Percentiles rank a stretch among this genome's conserved stretches.
phyloP scores from a whole-genome alignment of 2,888 invertebrate genomes.

The Caenorhabditis sp. region DNA sequence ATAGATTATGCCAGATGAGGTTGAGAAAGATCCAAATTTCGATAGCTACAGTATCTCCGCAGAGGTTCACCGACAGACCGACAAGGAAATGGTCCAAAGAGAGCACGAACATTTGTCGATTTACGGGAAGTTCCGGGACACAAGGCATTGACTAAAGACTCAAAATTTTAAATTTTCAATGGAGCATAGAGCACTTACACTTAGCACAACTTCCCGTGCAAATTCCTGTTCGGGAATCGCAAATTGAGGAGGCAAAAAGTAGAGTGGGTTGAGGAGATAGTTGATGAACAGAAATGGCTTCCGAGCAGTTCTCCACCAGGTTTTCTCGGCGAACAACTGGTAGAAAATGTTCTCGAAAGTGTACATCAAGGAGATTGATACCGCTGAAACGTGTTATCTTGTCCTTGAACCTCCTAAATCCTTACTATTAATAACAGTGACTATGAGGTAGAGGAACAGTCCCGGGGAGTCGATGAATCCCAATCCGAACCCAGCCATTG shows the following conservation, averaged over 20 bases:
- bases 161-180: too few species aligned
- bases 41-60: neutral
- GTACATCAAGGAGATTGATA: neutral
- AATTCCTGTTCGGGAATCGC: constrained; percentile 17
- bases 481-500: neutral
- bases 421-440: constrained; percentile 16
- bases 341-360: constrained; percentile 25
- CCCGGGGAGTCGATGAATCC: constrained; percentile 17
- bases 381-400: too few species aligned
- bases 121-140: constrained; percentile 5
- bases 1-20: neutral
- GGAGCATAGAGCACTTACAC: too few species aligned
- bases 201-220: constrained; percentile 10
- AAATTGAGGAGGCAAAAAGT: constrained; percentile 37
- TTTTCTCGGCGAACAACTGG: constrained; percentile 15
- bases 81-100: constrained; percentile 4
- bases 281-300: neutral
- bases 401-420: too few species aligned
- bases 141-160: constrained; percentile 18
- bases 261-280: neutral
- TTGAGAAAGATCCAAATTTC: neutral
- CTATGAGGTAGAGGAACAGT: constrained; percentile 14
- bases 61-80: neutral
- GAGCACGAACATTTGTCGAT: constrained; percentile 24
- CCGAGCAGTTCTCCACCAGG: constrained; percentile 28